Base-by-base conservation (phyloP, 37 sponge, comb jelly and placozoan species). In the Amphimedon queenslandica region DNA sequence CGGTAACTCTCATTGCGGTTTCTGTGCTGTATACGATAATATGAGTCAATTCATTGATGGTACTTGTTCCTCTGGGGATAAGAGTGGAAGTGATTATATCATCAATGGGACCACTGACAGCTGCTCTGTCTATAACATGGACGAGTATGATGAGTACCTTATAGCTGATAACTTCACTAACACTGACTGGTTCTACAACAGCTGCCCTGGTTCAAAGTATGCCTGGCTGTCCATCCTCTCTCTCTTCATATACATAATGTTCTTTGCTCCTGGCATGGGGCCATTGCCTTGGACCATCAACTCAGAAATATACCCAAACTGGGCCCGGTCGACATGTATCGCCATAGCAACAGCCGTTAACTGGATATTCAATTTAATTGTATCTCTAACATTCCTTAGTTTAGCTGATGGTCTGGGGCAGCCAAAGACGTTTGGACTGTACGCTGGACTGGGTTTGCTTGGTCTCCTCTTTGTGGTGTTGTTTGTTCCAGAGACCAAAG, bases 301-400 rank as follows among this genome's bases (percentile, higher is more conserved):
- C 70, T 85, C 96, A 13, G 96, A 96, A 76, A 92, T 96, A 51
- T 96, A 92, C 72, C 96, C 96, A n/a, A 92, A 81, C n/a, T 96
- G 96, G 96, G 96, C 90, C 20, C 66, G 96, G 2, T 80, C 88
- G 25, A 85, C 79, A 35, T 87, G 77, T 35, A 79, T 88, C 30
- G 75, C 89, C 28, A 57, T 86, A 38, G 82, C 96, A 43, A 87
- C 96, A n/a, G 64, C 76, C 37, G 70, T 70, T 10, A 96, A 96
- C 76, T 96, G 96, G 96, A 34, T 74, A 0, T 82, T 72, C 67
- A 96, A 96, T 71, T 82, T 96, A 0, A 6, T 92, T 25, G 83
- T 96, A 4, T 92, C 96, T 0, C 71, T 96, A 68, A 87, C 96
- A 0, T 96, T 96, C 69, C 82, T 96, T 36, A 73, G 84, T 25